Conservation (phyloP, 1,140 invertebrate genomes). For the Cydia amplana region DNA sequence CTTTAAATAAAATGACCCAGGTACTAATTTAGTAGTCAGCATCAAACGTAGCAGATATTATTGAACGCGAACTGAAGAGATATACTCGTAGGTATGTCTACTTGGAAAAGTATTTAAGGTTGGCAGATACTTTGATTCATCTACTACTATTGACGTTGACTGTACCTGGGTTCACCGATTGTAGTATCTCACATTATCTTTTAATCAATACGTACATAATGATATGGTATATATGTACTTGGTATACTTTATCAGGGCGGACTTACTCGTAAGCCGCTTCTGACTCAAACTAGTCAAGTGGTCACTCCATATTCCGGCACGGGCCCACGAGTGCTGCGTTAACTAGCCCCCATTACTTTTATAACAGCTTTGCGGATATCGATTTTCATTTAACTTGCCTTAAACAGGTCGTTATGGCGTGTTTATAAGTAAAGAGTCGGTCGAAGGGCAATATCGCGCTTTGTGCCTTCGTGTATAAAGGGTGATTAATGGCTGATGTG, state of each 20-base stretch:
- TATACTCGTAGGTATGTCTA: too few species aligned
- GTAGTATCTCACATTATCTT: too few species aligned
- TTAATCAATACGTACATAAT: too few species aligned
- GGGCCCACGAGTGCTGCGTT: not conserved
- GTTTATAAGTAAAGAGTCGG: conserved; percentile 54
- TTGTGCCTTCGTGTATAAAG: conserved; percentile 58
- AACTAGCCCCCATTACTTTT: conserved; percentile 22
- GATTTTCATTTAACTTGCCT: conserved; percentile 59
- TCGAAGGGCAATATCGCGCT: conserved; percentile 63
- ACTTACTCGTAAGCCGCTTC: not conserved
- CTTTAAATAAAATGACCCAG: too few species aligned
- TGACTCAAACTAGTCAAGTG: conserved; percentile 11
- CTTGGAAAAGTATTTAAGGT: too few species aligned
- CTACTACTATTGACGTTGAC: too few species aligned
- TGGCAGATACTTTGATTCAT: too few species aligned
- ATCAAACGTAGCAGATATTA: too few species aligned
- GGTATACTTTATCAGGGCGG: not conserved
- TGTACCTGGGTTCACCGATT: too few species aligned
- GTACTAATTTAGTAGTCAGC: too few species aligned
- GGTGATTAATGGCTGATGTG: conserved; percentile 65
- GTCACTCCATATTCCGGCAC: conserved; percentile 12
- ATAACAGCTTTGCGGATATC: conserved; percentile 38
- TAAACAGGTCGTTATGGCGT: conserved; percentile 60
- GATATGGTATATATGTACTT: not conserved
- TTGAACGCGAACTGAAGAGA: too few species aligned